Conservation (phyloP, 2,797 vertebrate species). For the Micromesistius poutassou region DNA sequence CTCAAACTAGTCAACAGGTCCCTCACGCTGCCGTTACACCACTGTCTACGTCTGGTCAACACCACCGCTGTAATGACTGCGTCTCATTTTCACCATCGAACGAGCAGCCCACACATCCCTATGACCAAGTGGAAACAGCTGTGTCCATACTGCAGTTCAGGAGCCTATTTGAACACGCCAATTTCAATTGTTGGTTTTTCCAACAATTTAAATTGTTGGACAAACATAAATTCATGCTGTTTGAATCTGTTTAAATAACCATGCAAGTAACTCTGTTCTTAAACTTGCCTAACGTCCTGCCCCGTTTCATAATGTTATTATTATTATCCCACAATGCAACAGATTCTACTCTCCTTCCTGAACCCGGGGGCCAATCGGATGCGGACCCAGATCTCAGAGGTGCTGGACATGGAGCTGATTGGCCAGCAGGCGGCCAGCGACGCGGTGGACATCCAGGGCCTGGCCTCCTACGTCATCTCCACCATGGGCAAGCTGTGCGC, state of each 20-base stretch:
- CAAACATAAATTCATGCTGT: conserved; percentile 37
- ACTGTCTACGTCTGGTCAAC: background rate
- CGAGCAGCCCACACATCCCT: too few species aligned
- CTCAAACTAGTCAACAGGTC: too few species aligned
- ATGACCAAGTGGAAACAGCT: background rate
- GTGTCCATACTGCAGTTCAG: background rate
- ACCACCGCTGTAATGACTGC: background rate
- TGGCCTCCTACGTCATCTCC: conserved; percentile 84
- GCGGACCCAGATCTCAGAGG: conserved; percentile 88
- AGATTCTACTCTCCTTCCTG: conserved; percentile 87
- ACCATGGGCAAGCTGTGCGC: conserved; percentile 92
- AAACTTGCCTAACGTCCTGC: background rate
- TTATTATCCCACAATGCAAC: background rate
- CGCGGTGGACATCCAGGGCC: conserved; percentile 84
- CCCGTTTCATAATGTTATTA: background rate
- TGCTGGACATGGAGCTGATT: conserved; percentile 88
- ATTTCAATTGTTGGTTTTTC: background rate
- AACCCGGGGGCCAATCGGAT: conserved; percentile 87
- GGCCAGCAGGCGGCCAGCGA: conserved; percentile 88
- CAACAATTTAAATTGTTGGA: conserved; percentile 1
- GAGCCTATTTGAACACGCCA: too few species aligned
- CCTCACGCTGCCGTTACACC: too few species aligned
- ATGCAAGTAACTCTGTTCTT: background rate
- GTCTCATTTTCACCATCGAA: too few species aligned
- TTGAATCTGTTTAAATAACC: background rate